Conservation (phyloP, 2,113 vertebrate species). For the Ascaphus truei region DNA sequence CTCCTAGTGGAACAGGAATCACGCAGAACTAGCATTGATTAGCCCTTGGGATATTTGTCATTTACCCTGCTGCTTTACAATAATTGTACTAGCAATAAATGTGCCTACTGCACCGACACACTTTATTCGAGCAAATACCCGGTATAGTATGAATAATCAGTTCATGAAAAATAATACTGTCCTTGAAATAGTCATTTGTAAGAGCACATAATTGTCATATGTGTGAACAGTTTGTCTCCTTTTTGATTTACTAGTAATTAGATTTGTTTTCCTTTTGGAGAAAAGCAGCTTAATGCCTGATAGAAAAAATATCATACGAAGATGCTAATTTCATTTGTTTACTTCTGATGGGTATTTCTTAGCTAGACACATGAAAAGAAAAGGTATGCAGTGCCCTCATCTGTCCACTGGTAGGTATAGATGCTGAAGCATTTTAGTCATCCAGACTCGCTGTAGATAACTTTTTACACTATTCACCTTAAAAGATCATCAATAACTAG, state of each 20-base stretch:
- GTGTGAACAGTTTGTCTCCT: slow-evolving; percentile 18
- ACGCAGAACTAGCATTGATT: too few relatives aligned
- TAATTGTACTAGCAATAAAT: not conserved
- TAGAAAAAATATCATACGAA: not conserved
- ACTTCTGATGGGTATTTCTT: not conserved
- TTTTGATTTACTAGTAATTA: slow-evolving; percentile 26
- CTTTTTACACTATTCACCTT: too few relatives aligned
- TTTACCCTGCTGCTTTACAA: not conserved
- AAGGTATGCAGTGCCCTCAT: not conserved
- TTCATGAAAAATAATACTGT: slow-evolving; percentile 4
- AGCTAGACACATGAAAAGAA: too few relatives aligned
- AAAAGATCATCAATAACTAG: too few relatives aligned
- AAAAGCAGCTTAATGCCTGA: slow-evolving; percentile 15
- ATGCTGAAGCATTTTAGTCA: too few relatives aligned
- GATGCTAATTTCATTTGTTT: not conserved
- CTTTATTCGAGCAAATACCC: too few relatives aligned
- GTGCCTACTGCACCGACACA: too few relatives aligned
- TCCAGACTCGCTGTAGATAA: too few relatives aligned
- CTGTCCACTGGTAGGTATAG: not conserved
- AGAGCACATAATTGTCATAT: slow-evolving; percentile 7
- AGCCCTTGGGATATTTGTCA: too few relatives aligned
- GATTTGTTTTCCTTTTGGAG: slow-evolving; percentile 23
- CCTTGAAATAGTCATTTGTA: slow-evolving; percentile 10
- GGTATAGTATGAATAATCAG: slow-evolving; percentile 10
- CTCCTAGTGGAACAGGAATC: too few relatives aligned